Percentiles rank a stretch among this genome's conserved stretches.
Evolutionary conservation across 2,113 vertebrate genomes (phyloP).

Genomic region (Peromyscus maniculatus): DNA sequence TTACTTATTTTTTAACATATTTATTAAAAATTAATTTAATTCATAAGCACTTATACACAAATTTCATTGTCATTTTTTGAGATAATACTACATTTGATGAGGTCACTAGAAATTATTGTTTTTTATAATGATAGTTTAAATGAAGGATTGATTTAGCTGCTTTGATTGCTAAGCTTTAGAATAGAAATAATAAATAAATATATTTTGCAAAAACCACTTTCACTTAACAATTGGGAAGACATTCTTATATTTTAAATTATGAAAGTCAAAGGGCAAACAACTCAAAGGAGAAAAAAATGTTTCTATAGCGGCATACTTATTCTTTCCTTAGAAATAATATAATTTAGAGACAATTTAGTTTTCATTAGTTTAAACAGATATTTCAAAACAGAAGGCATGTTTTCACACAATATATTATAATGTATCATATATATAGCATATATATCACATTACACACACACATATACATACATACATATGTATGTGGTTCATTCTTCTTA

Average conservation of each 20-base stretch:
- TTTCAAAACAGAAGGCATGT: slow-evolving; percentile 34
- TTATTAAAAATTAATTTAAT: not conserved
- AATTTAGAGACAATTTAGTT: not conserved
- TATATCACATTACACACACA: not conserved
- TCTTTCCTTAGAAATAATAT: slow-evolving; percentile 5
- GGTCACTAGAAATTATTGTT: slow-evolving; percentile 78
- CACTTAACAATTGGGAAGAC: slow-evolving; percentile 62
- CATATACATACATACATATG: not conserved
- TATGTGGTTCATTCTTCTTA: not conserved
- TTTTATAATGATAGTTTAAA: slow-evolving; percentile 38
- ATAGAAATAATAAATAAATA: not conserved
- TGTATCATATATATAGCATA: not conserved
- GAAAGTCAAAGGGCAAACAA: not conserved
- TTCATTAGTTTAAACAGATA: slow-evolving; percentile 10
- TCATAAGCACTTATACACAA: not conserved
- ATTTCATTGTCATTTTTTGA: slow-evolving; percentile 35
- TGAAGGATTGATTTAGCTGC: not conserved
- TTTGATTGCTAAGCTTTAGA: not conserved
- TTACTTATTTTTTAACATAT: not conserved
- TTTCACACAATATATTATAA: not conserved
- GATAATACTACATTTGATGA: slow-evolving; percentile 32
- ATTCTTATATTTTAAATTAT: not conserved
- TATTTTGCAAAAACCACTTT: slow-evolving; percentile 55
- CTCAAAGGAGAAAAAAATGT: not conserved
- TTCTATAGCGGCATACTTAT: slow-evolving; percentile 2